These are phyloP conservation scores for Dicranocentrus wangi DNA, from an alignment of 2,888 invertebrate species.

Conservation along the genomic window DNA sequence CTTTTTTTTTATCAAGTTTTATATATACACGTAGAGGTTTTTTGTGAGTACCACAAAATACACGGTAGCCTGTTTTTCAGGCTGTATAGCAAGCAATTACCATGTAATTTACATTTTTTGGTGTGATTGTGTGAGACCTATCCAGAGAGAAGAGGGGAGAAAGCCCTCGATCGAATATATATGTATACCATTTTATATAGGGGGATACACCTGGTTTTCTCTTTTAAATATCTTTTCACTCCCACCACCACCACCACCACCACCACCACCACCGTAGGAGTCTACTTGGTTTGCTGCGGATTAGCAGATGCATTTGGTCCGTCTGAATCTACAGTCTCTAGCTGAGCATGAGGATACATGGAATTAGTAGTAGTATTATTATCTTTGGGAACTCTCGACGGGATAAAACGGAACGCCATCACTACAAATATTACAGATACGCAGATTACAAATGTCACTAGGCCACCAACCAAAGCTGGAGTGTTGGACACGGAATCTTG, in stretches of 20 bases:
- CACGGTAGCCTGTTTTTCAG: constrained; percentile 44
- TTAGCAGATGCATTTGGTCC: constrained; percentile 63
- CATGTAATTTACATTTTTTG: constrained; percentile 12
- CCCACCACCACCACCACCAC: too few species aligned
- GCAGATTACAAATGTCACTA: constrained; percentile 64
- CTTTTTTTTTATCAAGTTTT: too few species aligned
- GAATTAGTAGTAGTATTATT: constrained; percentile 46
- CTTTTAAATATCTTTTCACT: background rate
- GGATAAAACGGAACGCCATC: constrained; percentile 66
- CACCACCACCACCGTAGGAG: too few species aligned
- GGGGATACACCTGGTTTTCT: constrained; percentile 2
- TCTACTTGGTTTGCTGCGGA: constrained; percentile 41
- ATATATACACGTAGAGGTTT: too few species aligned
- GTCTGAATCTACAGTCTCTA: constrained; percentile 65
- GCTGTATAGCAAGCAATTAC: constrained; percentile 34
- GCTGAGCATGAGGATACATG: constrained; percentile 59
- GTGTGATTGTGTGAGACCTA: background rate
- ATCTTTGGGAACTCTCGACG: constrained; percentile 66
- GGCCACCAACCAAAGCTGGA: constrained; percentile 61
- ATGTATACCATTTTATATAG: too few species aligned
- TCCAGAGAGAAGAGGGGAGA: too few species aligned
- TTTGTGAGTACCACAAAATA: constrained; percentile 63
- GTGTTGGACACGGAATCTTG: constrained; percentile 65
- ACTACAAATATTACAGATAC: constrained; percentile 66
- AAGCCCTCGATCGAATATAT: too few species aligned